A percentile compares a stretch with the other conserved stretches of the same genome.
Conservation (phyloP, 2,888 invertebrate species). For the Dysmachus trigonus region DNA sequence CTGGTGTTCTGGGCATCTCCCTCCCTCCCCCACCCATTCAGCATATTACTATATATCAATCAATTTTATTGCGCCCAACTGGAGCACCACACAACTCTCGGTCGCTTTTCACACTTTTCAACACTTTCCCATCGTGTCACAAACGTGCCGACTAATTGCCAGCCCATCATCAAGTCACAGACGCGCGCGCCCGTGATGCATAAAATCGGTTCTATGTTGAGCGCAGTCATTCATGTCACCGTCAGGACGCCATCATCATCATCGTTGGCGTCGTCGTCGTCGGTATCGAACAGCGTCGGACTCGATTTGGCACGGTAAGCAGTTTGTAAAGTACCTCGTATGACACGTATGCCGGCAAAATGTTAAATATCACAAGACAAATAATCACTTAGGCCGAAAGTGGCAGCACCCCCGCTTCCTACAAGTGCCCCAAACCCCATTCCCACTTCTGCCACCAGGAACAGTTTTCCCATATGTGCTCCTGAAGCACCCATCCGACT, state of each 20-base stretch:
- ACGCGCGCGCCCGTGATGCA: not conserved
- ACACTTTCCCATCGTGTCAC: slow-evolving; percentile 39
- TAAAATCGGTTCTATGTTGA: slow-evolving; percentile 5
- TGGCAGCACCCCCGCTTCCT: not conserved
- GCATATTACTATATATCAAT: slow-evolving; percentile 36
- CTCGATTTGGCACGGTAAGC: not conserved
- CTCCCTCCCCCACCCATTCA: too few species aligned
- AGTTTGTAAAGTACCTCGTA: not conserved
- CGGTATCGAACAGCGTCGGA: not conserved
- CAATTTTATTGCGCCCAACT: slow-evolving; percentile 27
- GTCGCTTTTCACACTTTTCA: slow-evolving; percentile 5
- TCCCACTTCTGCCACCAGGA: not conserved
- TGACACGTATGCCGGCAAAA: slow-evolving; percentile 12
- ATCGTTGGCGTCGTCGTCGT: not conserved
- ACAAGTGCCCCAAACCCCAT: not conserved
- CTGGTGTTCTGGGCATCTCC: too few species aligned
- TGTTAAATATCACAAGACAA: slow-evolving; percentile 32
- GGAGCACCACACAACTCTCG: slow-evolving; percentile 28
- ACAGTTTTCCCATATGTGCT: not conserved
- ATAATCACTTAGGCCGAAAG: slow-evolving; percentile 20
- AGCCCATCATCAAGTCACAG: slow-evolving; percentile 30
- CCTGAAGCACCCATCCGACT: not conserved
- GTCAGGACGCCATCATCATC: not conserved
- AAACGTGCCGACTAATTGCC: slow-evolving; percentile 39
- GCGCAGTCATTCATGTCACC: slow-evolving; percentile 17